Conservation (phyloP, 1,140 invertebrate species). For the Drosophila ercepeae region DNA sequence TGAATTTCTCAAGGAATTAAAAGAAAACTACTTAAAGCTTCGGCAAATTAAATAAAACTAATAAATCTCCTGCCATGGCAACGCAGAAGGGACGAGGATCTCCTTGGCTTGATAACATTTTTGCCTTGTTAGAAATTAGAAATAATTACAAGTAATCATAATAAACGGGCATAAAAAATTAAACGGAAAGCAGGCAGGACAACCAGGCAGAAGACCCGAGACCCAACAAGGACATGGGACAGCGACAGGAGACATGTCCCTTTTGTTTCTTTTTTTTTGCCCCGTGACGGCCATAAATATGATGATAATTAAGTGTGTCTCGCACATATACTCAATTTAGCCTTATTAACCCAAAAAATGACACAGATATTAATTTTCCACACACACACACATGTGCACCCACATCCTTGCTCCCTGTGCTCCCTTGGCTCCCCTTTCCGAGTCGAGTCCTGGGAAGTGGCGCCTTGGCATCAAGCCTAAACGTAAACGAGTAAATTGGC, state of each 20-base stretch:
- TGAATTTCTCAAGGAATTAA: too few species aligned
- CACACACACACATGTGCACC: slow-evolving; percentile 27
- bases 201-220: background rate
- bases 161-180: slow-evolving; percentile 41
- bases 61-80: too few species aligned
- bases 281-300: slow-evolving; percentile 67
- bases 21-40: background rate
- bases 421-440: background rate
- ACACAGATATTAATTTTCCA: slow-evolving; percentile 78
- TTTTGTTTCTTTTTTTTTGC: slow-evolving; percentile 8
- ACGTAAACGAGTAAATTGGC: slow-evolving; percentile 82
- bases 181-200: slow-evolving; percentile 1
- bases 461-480: slow-evolving; percentile 64
- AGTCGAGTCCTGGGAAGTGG: slow-evolving; percentile 15
- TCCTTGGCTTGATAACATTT: slow-evolving; percentile 6
- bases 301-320: slow-evolving; percentile 80
- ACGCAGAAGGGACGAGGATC: background rate
- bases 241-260: background rate
- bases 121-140: slow-evolving; percentile 12
- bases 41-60: too few species aligned
- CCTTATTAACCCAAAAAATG: slow-evolving; percentile 81
- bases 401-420: slow-evolving; percentile 16
- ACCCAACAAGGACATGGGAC: background rate
- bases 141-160: slow-evolving; percentile 47
- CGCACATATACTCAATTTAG: slow-evolving; percentile 80